Evolutionary conservation across 2,888 invertebrate species (phyloP), one percentile per base, ranked within the genome.

Genomic region (Margaritifera margaritifera): DNA sequence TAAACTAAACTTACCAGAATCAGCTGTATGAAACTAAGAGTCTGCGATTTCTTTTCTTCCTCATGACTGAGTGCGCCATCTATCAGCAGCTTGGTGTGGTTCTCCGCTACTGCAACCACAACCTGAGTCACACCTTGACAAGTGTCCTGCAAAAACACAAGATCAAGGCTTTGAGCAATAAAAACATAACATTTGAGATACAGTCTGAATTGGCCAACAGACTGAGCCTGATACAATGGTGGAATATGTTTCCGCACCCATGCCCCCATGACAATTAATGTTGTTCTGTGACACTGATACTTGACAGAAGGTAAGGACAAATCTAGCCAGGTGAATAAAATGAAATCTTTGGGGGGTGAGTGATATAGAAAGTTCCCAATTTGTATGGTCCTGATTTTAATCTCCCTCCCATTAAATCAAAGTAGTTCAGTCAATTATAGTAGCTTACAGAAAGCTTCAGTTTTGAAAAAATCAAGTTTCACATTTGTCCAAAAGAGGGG

Each of bases 1-100:
- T 20, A 19, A 58, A 59, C 1, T 4, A 6, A 20, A 65, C 85
- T 78, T 82, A 90, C 90, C 65, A 97, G 90, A 72, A 96, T 91
- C 68, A 95, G 92, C 73, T 93, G 92, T 0, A 97, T 92, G 58
- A 96, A 88, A 69, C 93, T 91, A 86, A 92, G 90, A 54, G 92
- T 92, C 25, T 93, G 90, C 75, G 92, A 91, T 88, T 57, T 92
- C 91, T 64, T 91, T 89, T 75, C 71, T 24, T 80, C 81, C 56
- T 90, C 90, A 4, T 90, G 90, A 25, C 80, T 75, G 42, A 91
- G 86, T 2, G 93, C 84, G 68, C 91, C 91, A 20, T 92, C 87
- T 24, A 94, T 89, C 27, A 94, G 89, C 6, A 90, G 81, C 55
- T 91, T 89, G 58, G 94, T 92, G 90, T 95, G 95, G 22, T 93